Conservation (phyloP, 2,888 invertebrate genomes). For the Corbicula japonica region DNA sequence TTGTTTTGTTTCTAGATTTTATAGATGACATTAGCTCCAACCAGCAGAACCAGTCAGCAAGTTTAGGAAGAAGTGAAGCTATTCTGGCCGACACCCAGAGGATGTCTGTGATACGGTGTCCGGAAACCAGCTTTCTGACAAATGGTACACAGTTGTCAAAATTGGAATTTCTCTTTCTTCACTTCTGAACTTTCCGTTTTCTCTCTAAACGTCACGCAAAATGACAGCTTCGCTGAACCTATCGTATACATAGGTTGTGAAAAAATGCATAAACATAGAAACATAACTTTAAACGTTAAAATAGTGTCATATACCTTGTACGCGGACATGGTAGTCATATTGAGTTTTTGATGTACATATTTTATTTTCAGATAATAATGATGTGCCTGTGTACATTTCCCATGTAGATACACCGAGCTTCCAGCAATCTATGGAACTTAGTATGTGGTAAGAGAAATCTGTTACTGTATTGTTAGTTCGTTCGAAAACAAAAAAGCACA, state of each 20-base stretch:
- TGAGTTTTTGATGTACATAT: neutral
- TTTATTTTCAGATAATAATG: slow-evolving; percentile 7
- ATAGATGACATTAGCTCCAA: slow-evolving; percentile 34
- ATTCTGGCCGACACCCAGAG: slow-evolving; percentile 28
- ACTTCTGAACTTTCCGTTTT: neutral
- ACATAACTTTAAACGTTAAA: neutral
- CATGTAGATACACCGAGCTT: slow-evolving; percentile 6
- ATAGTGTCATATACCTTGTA: neutral
- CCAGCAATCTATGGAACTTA: slow-evolving; percentile 5
- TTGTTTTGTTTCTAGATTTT: slow-evolving; percentile 29
- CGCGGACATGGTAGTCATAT: neutral
- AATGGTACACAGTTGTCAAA: slow-evolving; percentile 18
- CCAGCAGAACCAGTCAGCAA: neutral
- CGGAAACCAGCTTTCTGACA: slow-evolving; percentile 18
- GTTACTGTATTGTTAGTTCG: neutral
- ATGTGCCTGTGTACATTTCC: slow-evolving; percentile 1
- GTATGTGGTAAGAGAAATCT: neutral
- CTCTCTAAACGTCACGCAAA: neutral
- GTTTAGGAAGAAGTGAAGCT: neutral
- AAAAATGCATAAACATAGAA: neutral
- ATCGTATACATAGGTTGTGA: neutral
- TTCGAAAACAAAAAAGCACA: neutral
- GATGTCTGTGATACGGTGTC: slow-evolving; percentile 52
- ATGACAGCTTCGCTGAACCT: neutral
- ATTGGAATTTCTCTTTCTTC: too few relatives aligned